phyloP scores from a whole-genome alignment of 2,888 invertebrate genomes.

The Argynnis bischoffii region DNA sequence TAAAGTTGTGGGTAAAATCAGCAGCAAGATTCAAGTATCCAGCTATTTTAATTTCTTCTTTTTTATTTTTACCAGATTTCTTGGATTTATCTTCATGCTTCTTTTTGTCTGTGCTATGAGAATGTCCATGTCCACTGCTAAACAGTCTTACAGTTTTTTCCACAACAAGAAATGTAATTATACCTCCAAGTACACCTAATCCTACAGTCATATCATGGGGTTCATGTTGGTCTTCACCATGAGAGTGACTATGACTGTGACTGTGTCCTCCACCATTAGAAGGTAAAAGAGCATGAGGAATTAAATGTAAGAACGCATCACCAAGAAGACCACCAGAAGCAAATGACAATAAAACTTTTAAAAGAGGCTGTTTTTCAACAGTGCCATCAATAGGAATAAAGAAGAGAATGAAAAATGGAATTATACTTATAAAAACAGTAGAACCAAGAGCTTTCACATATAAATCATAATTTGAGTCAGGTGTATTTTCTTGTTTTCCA shows the following conservation, averaged over 20 bases:
- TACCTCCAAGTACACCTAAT: slow-evolving; percentile 96
- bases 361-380: slow-evolving; percentile 90
- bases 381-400: slow-evolving; percentile 95
- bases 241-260: slow-evolving; percentile 78
- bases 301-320: slow-evolving; percentile 98
- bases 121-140: slow-evolving; percentile 91
- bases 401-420: slow-evolving; percentile 96
- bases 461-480: slow-evolving; percentile 67
- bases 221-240: slow-evolving; percentile 72
- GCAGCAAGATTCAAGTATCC: slow-evolving; percentile 98
- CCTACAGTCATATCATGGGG: slow-evolving; percentile 94
- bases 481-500: slow-evolving; percentile 67
- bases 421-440: slow-evolving; percentile 96
- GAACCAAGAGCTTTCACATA: slow-evolving; percentile 94
- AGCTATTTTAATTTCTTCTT: slow-evolving; percentile 74
- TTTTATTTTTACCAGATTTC: slow-evolving; percentile 64
- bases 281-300: slow-evolving; percentile 93
- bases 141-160: slow-evolving; percentile 95
- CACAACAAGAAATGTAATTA: slow-evolving; percentile 94
- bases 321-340: slow-evolving; percentile 98
- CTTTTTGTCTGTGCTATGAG: slow-evolving; percentile 81
- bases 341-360: slow-evolving; percentile 95
- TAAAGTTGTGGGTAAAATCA: slow-evolving; percentile 99
- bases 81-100: slow-evolving; percentile 69
- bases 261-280: slow-evolving; percentile 71